Evolutionary conservation across 53 echinoderm and acorn worm species (phyloP), one percentile per base, ranked within the genome.

Genomic region (Zoroaster sp.): DNA sequence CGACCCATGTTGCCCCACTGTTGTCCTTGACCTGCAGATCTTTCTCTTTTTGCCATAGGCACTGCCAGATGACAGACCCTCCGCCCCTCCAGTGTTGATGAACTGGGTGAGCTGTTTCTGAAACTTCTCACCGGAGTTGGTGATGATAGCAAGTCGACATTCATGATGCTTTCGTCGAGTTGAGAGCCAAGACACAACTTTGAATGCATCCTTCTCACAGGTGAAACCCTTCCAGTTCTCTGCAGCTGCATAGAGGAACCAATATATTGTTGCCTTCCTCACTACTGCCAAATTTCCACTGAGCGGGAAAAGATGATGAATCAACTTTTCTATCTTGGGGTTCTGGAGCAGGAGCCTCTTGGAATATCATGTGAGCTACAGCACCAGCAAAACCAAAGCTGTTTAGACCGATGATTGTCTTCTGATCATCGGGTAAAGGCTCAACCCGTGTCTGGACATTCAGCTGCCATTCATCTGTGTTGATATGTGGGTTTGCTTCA

Each of bases 311-410:
- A 23, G 69, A 33, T 41, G 17, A 18, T 20, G 23, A 7, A 12
- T 34, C 6, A 46, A 40, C n/a, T 37, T 43, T 14, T 36, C 40
- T 14, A 46, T 79, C 33, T 33, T 20, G 25, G 59, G 59, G 28
- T 2, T 59, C 59, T 59, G 21, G 25, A 42, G 33, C 66, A 1
- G 95, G 95, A 63, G 97, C 86, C 54, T 97, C 97, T 88, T 92
- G 72, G 32, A 97, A 92, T 43, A 97, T 90, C 31, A 92, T 87
- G 77, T 97, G 97, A 7, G 97, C 97, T 39, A 97, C 53, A 30
- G 97, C 94, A 23, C 97, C 97, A 11, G 97, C 97, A 83, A 97
- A 97, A 2, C 97, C 97, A 31, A 97, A 97, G 34, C 95, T 95
- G 91, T 97, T 97, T 21, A 97, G 82, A 1, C 95, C 97, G 31